These are phyloP conservation scores for Opisthograptis luteolata DNA, from an alignment of 2,888 invertebrate genomes.

Conservation along the genomic window DNA sequence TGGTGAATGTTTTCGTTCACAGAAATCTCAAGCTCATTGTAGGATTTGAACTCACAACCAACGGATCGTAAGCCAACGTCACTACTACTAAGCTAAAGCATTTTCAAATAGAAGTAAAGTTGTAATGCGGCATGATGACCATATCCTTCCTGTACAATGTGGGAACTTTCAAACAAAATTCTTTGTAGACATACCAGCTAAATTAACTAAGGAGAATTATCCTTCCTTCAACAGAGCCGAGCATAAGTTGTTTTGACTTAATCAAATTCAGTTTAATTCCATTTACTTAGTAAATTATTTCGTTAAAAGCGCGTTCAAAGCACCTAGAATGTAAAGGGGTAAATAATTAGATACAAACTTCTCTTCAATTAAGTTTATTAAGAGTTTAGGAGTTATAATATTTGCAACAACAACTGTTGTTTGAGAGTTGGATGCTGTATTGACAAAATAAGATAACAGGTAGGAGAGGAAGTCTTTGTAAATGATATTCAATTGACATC, in stretches of 20 bases:
- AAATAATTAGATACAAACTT: constrained; percentile 24
- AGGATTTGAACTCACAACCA: too few relatives aligned
- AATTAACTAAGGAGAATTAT: neutral
- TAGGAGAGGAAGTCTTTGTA: constrained; percentile 4
- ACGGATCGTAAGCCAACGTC: too few relatives aligned
- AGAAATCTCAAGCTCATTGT: too few relatives aligned
- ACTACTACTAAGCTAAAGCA: too few relatives aligned
- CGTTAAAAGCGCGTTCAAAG: constrained; percentile 8
- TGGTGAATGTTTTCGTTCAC: too few relatives aligned
- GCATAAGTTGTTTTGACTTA: constrained; percentile 4
- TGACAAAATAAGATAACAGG: constrained; percentile 23
- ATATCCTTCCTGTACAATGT: too few relatives aligned
- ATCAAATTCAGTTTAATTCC: constrained; percentile 16
- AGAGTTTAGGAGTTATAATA: constrained; percentile 24
- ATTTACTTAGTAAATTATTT: constrained; percentile 21
- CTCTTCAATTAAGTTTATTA: constrained; percentile 23
- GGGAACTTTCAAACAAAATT: too few relatives aligned
- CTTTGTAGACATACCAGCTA: neutral
- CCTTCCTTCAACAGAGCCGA: neutral
- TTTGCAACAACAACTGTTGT: constrained; percentile 24
- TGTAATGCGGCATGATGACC: too few relatives aligned
- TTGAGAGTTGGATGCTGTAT: constrained; percentile 10
- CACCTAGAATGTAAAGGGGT: constrained; percentile 19
- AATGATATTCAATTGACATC: constrained; percentile 1
- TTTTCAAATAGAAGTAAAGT: too few relatives aligned